Conservation (phyloP, 2,797 vertebrate genomes). For the Silurus lanzhouensis region DNA sequence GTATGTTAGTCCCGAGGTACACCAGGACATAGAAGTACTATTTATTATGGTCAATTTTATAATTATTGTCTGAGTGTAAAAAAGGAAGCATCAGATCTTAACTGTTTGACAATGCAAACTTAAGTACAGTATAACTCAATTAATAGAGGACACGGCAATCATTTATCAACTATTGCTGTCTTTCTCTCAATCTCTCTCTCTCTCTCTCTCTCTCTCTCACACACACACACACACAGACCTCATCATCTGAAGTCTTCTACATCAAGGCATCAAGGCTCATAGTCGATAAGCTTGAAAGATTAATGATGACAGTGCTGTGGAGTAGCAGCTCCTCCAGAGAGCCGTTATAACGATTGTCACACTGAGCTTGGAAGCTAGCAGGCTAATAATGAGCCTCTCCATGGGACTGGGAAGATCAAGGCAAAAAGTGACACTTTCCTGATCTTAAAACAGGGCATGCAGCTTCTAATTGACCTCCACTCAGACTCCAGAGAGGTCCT, state of each 20-base stretch:
- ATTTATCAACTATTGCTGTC: slow-evolving; percentile 13
- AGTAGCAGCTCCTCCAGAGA: slow-evolving; percentile 25
- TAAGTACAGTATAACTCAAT: slow-evolving; percentile 22
- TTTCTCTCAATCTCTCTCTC: neutral
- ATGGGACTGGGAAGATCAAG: slow-evolving; percentile 37
- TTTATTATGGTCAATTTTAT: neutral
- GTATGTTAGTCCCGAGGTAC: neutral
- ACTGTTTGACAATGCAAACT: neutral
- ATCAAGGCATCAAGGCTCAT: slow-evolving; percentile 32
- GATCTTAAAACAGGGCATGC: slow-evolving; percentile 31
- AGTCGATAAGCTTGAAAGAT: slow-evolving; percentile 31
- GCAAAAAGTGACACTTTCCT: slow-evolving; percentile 28
- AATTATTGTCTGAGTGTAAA: neutral
- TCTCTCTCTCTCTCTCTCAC: neutral
- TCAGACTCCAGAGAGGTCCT: slow-evolving; percentile 22
- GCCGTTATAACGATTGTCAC: slow-evolving; percentile 37
- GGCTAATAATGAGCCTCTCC: slow-evolving; percentile 36
- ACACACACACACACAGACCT: neutral
- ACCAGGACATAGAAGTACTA: neutral
- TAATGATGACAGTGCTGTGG: slow-evolving; percentile 20
- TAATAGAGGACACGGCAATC: slow-evolving; percentile 14
- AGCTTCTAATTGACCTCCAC: slow-evolving; percentile 37
- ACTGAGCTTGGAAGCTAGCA: slow-evolving; percentile 22
- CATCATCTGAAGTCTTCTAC: slow-evolving; percentile 11
- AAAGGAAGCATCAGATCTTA: neutral